Conservation (phyloP, 2,888 invertebrate species). For the Leptinotarsa peninsularis region DNA sequence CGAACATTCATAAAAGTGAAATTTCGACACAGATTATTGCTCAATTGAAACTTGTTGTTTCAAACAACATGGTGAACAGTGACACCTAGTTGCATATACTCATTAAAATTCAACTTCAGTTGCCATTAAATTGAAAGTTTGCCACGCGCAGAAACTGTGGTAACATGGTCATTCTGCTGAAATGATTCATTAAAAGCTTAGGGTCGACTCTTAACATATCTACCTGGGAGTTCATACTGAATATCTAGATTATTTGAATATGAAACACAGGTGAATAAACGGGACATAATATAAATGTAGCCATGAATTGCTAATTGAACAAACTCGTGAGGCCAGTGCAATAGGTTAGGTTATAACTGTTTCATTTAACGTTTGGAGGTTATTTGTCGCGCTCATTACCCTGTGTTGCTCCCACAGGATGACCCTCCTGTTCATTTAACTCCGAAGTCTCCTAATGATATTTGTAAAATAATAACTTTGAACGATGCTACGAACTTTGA, state of each 20-base stretch:
- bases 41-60: constrained; percentile 38
- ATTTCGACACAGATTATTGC: constrained; percentile 36
- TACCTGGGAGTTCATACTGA: constrained; percentile 25
- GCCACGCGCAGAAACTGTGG: constrained; percentile 28
- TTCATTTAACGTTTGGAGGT: neutral
- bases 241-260: constrained; percentile 28
- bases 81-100: constrained; percentile 39
- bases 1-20: constrained; percentile 34
- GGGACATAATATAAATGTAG: constrained; percentile 26
- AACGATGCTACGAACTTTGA: too few species aligned
- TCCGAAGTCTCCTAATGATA: too few species aligned
- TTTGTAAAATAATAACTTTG: too few species aligned
- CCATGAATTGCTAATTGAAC: constrained; percentile 35
- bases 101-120: constrained; percentile 45
- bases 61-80: constrained; percentile 39
- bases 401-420: neutral
- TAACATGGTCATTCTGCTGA: constrained; percentile 33
- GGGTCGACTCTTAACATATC: constrained; percentile 34
- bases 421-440: neutral
- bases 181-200: constrained; percentile 38
- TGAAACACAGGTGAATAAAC: constrained; percentile 31
- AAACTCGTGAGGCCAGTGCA: constrained; percentile 17
- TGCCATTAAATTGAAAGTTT: constrained; percentile 43
- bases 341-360: neutral
- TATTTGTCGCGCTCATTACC: neutral